Evolutionary conservation across 2,797 vertebrate species (phyloP).

Genomic region (Lepidocolaptes lacrymiger): DNA sequence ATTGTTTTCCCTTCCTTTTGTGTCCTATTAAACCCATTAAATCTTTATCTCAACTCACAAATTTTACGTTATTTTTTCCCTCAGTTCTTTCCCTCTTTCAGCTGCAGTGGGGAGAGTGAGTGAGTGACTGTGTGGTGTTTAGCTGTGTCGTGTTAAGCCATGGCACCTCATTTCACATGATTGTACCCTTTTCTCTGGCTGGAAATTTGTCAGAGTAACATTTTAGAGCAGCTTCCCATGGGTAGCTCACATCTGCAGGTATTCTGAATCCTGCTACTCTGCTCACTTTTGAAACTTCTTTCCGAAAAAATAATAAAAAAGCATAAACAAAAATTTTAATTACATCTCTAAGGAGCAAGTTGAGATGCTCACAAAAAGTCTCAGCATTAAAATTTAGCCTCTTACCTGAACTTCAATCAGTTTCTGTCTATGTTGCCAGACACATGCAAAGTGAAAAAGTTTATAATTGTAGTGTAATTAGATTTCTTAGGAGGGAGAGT

Average conservation of each 20-base stretch:
- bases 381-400: background rate
- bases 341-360: background rate
- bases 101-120: background rate
- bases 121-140: background rate
- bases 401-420: background rate
- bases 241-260: background rate
- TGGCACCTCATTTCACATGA: background rate
- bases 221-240: background rate
- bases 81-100: background rate
- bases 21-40: background rate
- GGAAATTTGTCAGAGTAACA: background rate
- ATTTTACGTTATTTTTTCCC: background rate
- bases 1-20: background rate
- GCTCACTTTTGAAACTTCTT: background rate
- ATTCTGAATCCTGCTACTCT: background rate
- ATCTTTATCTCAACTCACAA: background rate
- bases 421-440: background rate
- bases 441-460: background rate
- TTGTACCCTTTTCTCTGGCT: background rate
- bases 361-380: background rate
- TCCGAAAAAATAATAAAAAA: background rate
- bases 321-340: background rate
- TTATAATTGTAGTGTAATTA: background rate
- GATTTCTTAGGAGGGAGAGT: background rate
- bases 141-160: background rate